phyloP scores from a whole-genome alignment of 2,888 invertebrate species.

The Conistra vaccinii region DNA sequence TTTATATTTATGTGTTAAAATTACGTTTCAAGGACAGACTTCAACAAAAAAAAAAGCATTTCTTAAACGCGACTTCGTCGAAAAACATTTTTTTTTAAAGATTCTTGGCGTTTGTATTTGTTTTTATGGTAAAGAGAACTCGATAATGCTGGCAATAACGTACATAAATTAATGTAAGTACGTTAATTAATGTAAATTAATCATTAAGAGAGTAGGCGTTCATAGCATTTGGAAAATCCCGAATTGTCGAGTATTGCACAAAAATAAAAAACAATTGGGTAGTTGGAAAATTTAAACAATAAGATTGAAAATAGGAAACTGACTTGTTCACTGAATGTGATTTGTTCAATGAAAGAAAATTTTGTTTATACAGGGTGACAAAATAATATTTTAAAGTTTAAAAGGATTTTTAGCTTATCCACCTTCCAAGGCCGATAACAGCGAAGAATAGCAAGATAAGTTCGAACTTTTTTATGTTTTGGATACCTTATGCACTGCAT shows the following conservation, averaged over 20 bases:
- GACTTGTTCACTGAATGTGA: background rate
- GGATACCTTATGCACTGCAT: too few relatives aligned
- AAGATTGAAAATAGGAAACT: background rate
- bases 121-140: background rate
- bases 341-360: background rate
- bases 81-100: too few relatives aligned
- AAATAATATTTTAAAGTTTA: too few relatives aligned
- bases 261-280: background rate
- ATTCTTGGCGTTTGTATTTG: background rate
- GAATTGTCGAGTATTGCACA: background rate
- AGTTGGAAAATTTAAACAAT: background rate
- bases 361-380: too few relatives aligned
- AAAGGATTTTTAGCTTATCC: too few relatives aligned
- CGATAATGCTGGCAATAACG: background rate
- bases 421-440: too few relatives aligned
- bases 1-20: too few relatives aligned
- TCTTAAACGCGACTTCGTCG: background rate
- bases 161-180: background rate
- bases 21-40: too few relatives aligned
- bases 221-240: constrained; percentile 2
- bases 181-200: constrained; percentile 1
- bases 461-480: too few relatives aligned
- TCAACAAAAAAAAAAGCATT: background rate
- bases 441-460: too few relatives aligned
- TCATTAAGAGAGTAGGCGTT: background rate